Evolutionary conservation across 2,888 invertebrate genomes (phyloP).

Genomic region (Loripinus fragilis): DNA sequence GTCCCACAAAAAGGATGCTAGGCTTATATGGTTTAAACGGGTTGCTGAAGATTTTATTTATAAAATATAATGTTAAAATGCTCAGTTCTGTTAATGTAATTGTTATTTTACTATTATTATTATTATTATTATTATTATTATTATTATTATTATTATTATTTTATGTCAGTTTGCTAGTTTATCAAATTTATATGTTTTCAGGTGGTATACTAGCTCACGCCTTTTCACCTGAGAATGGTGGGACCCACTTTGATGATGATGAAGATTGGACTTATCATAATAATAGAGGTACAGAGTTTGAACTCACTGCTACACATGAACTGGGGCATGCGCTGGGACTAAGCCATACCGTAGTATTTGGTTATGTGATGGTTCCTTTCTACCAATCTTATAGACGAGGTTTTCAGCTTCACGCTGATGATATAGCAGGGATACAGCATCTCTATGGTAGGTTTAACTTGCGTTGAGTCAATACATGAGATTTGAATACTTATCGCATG

Average conservation of each 20-base stretch:
- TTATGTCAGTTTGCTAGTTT: no score
- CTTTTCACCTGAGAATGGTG: constrained; percentile 78
- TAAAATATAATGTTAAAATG: no score
- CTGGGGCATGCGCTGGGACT: constrained; percentile 82
- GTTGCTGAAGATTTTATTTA: no score
- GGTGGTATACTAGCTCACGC: constrained; percentile 80
- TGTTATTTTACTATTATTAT: no score
- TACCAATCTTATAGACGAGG: constrained; percentile 71
- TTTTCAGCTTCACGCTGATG: constrained; percentile 74
- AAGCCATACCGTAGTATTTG: constrained; percentile 74
- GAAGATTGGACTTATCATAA: constrained; percentile 78
- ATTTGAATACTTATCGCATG: no score
- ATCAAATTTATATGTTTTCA: constrained; percentile 29
- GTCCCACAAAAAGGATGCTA: no score
- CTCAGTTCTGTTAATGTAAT: no score
- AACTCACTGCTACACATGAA: constrained; percentile 81
- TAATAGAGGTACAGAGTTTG: constrained; percentile 65
- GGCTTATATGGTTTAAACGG: no score
- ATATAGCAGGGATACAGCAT: constrained; percentile 76
- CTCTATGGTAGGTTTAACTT: constrained; percentile 75
- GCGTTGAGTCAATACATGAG: no score
- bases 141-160: no score
- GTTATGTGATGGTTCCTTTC: constrained; percentile 80
- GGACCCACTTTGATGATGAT: constrained; percentile 81
- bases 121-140: no score